Evolutionary conservation across 1,140 invertebrate species (phyloP).

Genomic region (Drosophila paulistorum): DNA sequence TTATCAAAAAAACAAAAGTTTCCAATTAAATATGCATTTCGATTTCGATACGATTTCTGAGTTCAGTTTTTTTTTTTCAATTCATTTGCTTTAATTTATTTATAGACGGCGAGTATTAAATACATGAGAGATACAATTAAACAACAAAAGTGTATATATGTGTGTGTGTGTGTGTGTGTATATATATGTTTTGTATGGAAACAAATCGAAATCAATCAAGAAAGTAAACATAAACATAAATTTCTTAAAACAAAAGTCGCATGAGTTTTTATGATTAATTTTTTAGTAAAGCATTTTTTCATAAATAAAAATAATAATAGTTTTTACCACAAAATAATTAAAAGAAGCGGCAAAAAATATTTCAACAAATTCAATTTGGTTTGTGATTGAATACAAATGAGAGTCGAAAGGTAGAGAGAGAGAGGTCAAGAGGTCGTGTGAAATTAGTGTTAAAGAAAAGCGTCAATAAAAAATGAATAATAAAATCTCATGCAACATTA

Average conservation of each 20-base stretch:
- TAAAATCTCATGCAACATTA: conserved; percentile 83
- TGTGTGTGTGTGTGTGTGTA: conserved; percentile 21
- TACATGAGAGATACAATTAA: conserved; percentile 78
- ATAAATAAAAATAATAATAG: no score
- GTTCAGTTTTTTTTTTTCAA: conserved; percentile 40
- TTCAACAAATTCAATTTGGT: conserved; percentile 38
- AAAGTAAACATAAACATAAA: conserved; percentile 69
- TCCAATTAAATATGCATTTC: conserved; percentile 43
- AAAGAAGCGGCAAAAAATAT: conserved; percentile 51
- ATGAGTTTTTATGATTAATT: conserved; percentile 83
- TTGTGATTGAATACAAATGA: conserved; percentile 42
- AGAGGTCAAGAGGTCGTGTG: conserved; percentile 57
- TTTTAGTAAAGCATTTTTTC: conserved; percentile 76
- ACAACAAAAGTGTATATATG: conserved; percentile 61
- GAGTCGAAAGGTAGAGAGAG: conserved; percentile 44
- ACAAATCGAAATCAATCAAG: conserved; percentile 43
- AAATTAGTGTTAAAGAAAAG: conserved; percentile 77
- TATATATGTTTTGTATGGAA: conserved; percentile 19
- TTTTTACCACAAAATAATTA: conserved; percentile 48
- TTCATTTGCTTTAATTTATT: conserved; percentile 67
- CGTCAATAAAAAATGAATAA: conserved; percentile 82
- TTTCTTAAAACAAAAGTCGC: conserved; percentile 77
- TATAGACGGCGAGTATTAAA: conserved; percentile 75
- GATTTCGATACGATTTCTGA: conserved; percentile 46
- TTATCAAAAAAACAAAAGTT: conserved; percentile 56